Evolutionary conservation across 2,113 vertebrate genomes (phyloP).

Genomic region (Zosterops japonicus): DNA sequence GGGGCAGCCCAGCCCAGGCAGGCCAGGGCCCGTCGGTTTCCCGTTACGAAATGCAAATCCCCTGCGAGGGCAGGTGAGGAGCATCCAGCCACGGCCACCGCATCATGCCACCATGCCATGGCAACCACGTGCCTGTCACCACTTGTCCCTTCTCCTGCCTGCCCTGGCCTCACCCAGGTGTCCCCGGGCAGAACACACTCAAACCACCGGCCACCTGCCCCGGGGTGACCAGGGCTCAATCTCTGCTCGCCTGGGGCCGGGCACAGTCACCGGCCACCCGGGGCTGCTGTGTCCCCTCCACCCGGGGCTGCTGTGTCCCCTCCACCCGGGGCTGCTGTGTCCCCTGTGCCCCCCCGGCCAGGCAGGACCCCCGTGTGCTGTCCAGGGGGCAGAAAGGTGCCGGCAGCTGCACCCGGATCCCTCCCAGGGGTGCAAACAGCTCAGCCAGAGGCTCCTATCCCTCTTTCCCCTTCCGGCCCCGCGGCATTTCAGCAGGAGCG

Average conservation of each 20-base stretch:
- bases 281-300: background rate
- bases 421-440: background rate
- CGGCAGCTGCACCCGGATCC: background rate
- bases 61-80: background rate
- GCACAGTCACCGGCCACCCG: background rate
- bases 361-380: accelerated
- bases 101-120: accelerated
- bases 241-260: accelerated
- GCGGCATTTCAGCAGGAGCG: background rate
- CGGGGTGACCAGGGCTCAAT: background rate
- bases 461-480: background rate
- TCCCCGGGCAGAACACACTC: background rate
- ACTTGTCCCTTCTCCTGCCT: background rate
- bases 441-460: background rate
- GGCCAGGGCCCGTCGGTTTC: background rate
- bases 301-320: too few species aligned
- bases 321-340: background rate
- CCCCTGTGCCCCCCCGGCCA: accelerated
- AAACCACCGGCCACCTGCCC: accelerated
- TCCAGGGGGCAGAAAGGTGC: background rate
- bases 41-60: background rate
- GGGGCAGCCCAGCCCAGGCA: slow-evolving; percentile 5
- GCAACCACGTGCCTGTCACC: background rate
- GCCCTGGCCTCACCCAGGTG: accelerated
- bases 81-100: background rate